Percentiles rank a stretch among this genome's conserved stretches.
Evolutionary conservation across 2,113 vertebrate species (phyloP).

Genomic region (Ailurus styani): DNA sequence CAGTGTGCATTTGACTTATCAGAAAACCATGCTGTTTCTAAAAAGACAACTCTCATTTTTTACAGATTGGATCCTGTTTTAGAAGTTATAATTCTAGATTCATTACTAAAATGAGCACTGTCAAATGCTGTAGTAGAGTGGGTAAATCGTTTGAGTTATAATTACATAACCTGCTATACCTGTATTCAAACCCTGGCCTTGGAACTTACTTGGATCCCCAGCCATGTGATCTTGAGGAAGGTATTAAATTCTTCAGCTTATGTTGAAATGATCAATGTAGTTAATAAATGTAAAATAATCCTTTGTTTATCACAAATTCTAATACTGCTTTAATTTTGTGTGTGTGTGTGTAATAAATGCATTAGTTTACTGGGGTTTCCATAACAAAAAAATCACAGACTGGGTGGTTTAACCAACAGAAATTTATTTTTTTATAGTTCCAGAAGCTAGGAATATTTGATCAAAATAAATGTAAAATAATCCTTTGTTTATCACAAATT

Average conservation of each 20-base stretch:
- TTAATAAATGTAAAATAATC: neutral
- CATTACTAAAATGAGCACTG: neutral
- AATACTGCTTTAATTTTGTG: neutral
- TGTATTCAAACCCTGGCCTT: neutral
- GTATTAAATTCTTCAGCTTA: neutral
- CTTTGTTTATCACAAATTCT: neutral
- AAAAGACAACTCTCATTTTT: neutral
- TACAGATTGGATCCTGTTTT: neutral
- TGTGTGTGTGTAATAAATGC: neutral
- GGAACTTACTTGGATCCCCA: neutral
- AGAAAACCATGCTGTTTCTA: neutral
- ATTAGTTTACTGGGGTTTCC: neutral
- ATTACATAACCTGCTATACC: neutral
- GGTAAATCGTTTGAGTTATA: neutral
- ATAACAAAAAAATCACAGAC: neutral
- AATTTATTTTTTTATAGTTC: neutral
- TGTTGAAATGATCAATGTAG: neutral
- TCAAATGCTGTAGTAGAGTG: neutral
- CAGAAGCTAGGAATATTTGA: neutral
- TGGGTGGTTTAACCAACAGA: neutral
- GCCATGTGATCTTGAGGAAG: neutral
- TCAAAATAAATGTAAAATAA: too few relatives aligned
- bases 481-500: neutral
- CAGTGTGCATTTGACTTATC: neutral
- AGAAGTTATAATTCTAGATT: neutral